Evolutionary conservation across 2,797 vertebrate genomes (phyloP), one percentile per base, ranked within the genome.

Genomic region (Sebastes hopkinsi): DNA sequence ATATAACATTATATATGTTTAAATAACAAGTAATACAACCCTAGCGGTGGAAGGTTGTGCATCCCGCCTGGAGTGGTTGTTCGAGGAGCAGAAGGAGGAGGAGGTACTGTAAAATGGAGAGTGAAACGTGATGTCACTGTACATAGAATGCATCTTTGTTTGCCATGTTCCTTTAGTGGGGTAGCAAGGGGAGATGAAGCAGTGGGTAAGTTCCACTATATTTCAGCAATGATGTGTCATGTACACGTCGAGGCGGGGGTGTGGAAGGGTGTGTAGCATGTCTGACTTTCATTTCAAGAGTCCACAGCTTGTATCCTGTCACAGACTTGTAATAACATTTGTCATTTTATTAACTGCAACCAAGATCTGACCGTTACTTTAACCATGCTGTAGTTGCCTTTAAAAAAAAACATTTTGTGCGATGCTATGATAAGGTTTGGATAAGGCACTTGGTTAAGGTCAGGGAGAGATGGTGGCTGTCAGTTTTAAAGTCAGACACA

Each of bases 21-120:
- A 27, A 46, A 46, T 64, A 64, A 22, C 34, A 64, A 38, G 7
- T 16, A 64, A 42, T 25, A 14, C 16, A 29, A 46, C 23, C 2
- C 2, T 52, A 1, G 7, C n/a, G 0, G 1, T 14, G 61, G 11
- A 4, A 7, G 25, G n/a, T n/a, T n/a, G n/a, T n/a, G n/a, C n/a
- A n/a, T 64, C 61, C 8, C 0, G 13, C 0, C 6, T 64, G n/a
- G 60, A 36, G 22, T 20, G 18, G 9, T 18, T 52, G 4, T 5
- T 46, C 42, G 42, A 23, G 13, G n/a, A 8, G 11, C 4, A 14
- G 42, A 3, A 6, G 29, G 6, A 54, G 20, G 29, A 68, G 66
- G 3, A 16, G 50, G n/a, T 32, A 0, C 67, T 68, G 67, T 18
- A 10, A 55, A 22, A 55, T 22, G 6, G 27, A 65, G 12, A 50